These are phyloP conservation scores for Lepidotrigona ventralis DNA, from an alignment of 1,140 invertebrate genomes.

Conservation along the genomic window DNA sequence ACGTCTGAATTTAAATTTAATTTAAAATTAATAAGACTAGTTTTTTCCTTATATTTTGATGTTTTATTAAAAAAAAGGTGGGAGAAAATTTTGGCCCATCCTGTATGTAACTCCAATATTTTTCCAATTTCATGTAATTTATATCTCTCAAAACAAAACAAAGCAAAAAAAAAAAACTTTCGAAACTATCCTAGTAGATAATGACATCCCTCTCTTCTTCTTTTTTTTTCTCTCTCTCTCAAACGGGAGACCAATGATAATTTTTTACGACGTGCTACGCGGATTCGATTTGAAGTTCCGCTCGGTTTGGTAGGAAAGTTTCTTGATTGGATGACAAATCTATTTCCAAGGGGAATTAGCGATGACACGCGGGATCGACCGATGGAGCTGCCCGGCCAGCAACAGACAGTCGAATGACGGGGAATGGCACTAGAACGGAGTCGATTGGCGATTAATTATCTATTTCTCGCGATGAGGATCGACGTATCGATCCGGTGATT, in stretches of 20 bases:
- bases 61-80: no score
- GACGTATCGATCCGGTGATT: slow-evolving; percentile 39
- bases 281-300: neutral
- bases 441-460: slow-evolving; percentile 52
- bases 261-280: slow-evolving; percentile 2
- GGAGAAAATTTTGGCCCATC: no score
- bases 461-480: slow-evolving; percentile 35
- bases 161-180: no score
- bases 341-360: slow-evolving; percentile 20
- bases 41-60: no score
- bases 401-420: slow-evolving; percentile 7
- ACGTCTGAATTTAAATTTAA: no score
- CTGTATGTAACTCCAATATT: no score
- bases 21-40: no score
- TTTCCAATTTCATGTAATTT: no score
- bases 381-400: neutral
- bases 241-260: neutral
- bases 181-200: no score
- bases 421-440: slow-evolving; percentile 19
- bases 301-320: neutral
- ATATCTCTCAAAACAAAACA: no score
- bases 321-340: slow-evolving; percentile 21
- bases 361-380: slow-evolving; percentile 21
- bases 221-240: no score
- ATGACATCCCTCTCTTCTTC: no score